phyloP scores from a whole-genome alignment of 2,888 invertebrate species.

The Emesis furor region DNA sequence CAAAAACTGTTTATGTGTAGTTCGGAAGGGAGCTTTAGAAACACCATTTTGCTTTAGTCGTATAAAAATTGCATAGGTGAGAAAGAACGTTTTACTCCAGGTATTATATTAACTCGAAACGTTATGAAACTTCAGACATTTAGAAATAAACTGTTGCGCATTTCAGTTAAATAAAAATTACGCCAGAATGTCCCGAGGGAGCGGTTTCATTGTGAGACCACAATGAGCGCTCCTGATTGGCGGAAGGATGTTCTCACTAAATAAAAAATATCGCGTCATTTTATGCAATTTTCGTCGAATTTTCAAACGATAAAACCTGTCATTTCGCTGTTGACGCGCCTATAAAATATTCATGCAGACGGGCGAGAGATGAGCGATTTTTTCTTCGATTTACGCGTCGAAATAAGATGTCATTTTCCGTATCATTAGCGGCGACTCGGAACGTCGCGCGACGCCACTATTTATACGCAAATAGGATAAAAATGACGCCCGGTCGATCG shows the following conservation, averaged over 20 bases:
- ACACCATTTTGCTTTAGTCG: not conserved
- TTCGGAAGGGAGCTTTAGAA: too few species aligned
- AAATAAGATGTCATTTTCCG: constrained; percentile 93
- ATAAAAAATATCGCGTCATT: constrained; percentile 92
- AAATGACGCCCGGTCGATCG: constrained; percentile 90
- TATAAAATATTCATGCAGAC: constrained; percentile 92
- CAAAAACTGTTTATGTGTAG: too few species aligned
- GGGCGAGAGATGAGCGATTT: constrained; percentile 91
- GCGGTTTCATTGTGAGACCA: constrained; percentile 86
- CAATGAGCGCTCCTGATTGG: constrained; percentile 91
- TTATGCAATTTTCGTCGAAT: constrained; percentile 91
- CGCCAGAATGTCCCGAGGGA: constrained; percentile 87
- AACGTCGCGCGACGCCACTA: constrained; percentile 88
- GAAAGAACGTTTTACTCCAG: not conserved
- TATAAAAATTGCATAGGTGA: not conserved
- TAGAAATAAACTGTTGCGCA: constrained; percentile 88
- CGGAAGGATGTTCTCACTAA: constrained; percentile 92
- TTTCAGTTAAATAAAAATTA: constrained; percentile 89
- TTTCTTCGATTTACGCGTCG: constrained; percentile 91
- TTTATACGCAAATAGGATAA: constrained; percentile 92
- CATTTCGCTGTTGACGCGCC: constrained; percentile 92
- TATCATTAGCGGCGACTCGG: constrained; percentile 91
- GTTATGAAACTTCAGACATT: constrained; percentile 79
- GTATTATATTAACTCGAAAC: constrained; percentile 69
- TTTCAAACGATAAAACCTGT: constrained; percentile 92